A percentile compares a stretch with the other conserved stretches of the same genome.
Conservation (phyloP, 1,140 invertebrate species). For the Polypedilum pembai region DNA sequence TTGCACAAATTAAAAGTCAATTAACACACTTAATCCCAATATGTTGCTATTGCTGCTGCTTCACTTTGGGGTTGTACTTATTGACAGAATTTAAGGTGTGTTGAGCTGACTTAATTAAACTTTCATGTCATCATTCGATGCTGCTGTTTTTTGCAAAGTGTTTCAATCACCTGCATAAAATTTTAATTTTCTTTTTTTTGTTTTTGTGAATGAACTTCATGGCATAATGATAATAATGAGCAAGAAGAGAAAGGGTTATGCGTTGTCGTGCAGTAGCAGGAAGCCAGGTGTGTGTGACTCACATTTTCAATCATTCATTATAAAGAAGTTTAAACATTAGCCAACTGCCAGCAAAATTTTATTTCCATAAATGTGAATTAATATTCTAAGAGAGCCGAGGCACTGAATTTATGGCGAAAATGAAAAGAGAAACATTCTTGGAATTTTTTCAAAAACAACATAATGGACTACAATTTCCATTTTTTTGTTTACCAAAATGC, state of each 20-base stretch:
- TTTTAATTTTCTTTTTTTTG: too few species aligned
- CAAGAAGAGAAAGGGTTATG: neutral
- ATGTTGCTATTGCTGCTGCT: neutral
- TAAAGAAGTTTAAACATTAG: neutral
- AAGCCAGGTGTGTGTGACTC: neutral
- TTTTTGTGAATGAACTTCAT: too few species aligned
- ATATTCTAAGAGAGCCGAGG: neutral
- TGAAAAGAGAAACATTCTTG: constrained; percentile 14
- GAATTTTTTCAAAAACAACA: neutral
- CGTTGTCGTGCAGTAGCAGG: neutral
- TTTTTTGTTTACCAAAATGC: neutral
- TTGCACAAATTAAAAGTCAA: constrained; percentile 28
- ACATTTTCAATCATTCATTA: constrained; percentile 13
- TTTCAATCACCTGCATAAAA: neutral
- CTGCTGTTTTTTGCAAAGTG: constrained; percentile 8
- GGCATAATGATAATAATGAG: too few species aligned
- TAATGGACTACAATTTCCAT: constrained; percentile 14
- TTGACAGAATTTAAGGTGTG: neutral
- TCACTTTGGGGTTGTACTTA: neutral
- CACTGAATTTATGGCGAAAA: constrained; percentile 5
- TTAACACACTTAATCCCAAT: constrained; percentile 20
- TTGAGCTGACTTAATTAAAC: constrained; percentile 18
- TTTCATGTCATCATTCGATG: neutral
- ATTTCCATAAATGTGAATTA: constrained; percentile 2
- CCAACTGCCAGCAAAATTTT: neutral